Percentiles rank a stretch among this genome's conserved stretches.
These are phyloP conservation scores for Forbesichthys papilliferus DNA, from an alignment of 2,113 vertebrate species.

Conservation along the genomic window DNA sequence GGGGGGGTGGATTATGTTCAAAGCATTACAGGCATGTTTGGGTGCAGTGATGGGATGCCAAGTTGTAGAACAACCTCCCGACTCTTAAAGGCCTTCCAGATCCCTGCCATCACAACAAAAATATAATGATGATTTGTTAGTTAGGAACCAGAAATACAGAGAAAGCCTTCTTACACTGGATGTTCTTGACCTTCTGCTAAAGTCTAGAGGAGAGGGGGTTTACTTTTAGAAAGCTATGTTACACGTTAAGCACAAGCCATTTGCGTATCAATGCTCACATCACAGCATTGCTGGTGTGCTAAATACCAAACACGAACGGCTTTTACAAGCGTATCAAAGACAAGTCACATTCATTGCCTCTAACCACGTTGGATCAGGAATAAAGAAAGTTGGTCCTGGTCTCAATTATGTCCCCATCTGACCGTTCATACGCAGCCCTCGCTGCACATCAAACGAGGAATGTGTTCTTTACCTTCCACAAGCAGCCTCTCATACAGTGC, in stretches of 20 bases:
- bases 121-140: constrained; percentile 29
- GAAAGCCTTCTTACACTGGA: constrained; percentile 17
- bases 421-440: constrained; percentile 17
- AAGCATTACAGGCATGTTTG: constrained; percentile 14
- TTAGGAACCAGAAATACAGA: constrained; percentile 16
- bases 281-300: constrained; percentile 24
- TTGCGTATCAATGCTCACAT: constrained; percentile 12
- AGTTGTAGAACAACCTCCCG: neutral
- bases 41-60: neutral
- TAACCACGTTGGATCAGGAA: constrained; percentile 24
- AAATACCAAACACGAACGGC: neutral
- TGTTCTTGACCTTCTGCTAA: constrained; percentile 8
- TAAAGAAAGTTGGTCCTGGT: constrained; percentile 22
- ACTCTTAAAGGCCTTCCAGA: neutral
- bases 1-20: constrained; percentile 4
- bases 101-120: constrained; percentile 2
- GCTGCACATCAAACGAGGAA: constrained; percentile 15
- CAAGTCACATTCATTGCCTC: constrained; percentile 13
- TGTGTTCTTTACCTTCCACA: neutral
- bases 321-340: constrained; percentile 36
- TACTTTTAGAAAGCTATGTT: constrained; percentile 30
- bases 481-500: neutral
- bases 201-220: constrained; percentile 11
- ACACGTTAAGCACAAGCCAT: neutral
- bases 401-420: constrained; percentile 24